Evolutionary conservation across 1,140 invertebrate species (phyloP), one percentile per base, ranked within the genome.

Genomic region (Catajapyx aquilonaris): DNA sequence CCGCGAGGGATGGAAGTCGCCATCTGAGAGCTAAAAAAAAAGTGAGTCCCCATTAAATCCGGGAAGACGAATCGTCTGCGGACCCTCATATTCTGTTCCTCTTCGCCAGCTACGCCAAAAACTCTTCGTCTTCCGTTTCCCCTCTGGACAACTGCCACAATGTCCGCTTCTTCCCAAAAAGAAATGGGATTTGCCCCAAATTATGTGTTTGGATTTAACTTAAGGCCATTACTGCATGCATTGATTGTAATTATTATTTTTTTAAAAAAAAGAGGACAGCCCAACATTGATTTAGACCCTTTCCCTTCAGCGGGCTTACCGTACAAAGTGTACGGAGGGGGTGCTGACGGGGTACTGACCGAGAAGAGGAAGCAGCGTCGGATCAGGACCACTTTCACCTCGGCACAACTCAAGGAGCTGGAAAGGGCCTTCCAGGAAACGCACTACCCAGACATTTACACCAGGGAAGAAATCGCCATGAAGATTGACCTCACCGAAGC

Each of bases 391-490:
- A 96, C 91, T 0, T 96, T 96, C 59, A 94, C 90, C 7, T 90
- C 85, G 15, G 81, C 81, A 17, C 93, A 97, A 59, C 68, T 95
- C 22, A 94, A 93, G 59, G 91, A 97, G 59, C 60, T 96, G 42
- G 93, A 97, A 62, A 68, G 85, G 52, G 86, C 90, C 41, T 97
- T 96, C 59, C 76, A 86, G 57, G 88, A 95, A 56, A 96, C 91
- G 4, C 93, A 97, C 57, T 98, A 97, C 63, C 93, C 93, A 10
- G 93, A 97, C 59, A 96, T 97, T 49, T 96, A 96, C 59, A 95
- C 88, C n/a, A 65, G 93, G 44, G 93, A 97, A 57, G 93, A 97
- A 59, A 93, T 97, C 44, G 93, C 91, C 20, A 85, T 93, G 73
- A 90, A 91, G 61, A 91, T 95, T 46, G 88, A 96, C 60, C 69